These are phyloP conservation scores for Bombus pyrosoma DNA, from an alignment of 1,140 invertebrate genomes.

Conservation along the genomic window DNA sequence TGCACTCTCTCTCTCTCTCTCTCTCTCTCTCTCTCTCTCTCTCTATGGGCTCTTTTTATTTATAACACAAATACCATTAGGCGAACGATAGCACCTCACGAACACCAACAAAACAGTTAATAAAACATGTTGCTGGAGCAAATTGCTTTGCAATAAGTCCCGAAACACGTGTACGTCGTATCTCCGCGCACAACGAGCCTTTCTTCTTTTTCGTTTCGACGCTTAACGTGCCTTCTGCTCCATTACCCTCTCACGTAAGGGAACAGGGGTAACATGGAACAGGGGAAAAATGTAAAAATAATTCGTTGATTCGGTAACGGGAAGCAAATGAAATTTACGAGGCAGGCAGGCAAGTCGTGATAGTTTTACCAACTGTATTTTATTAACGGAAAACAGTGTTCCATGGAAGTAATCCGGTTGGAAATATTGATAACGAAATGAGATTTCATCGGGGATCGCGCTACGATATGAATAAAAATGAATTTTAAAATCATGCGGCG, in stretches of 20 bases:
- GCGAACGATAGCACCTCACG: not conserved
- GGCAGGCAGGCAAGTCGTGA: not conserved
- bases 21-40: too few species aligned
- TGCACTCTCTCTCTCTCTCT: too few species aligned
- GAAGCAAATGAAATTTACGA: conserved; percentile 4
- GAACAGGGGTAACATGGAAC: not conserved
- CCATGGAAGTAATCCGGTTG: not conserved
- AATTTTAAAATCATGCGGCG: not conserved
- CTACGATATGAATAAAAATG: conserved; percentile 30
- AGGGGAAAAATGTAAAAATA: conserved; percentile 7
- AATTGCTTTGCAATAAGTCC: conserved; percentile 27
- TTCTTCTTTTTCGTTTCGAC: conserved; percentile 9
- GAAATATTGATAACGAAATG: conserved; percentile 18
- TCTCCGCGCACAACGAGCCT: not conserved
- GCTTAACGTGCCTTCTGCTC: conserved; percentile 12
- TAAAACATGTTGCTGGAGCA: conserved; percentile 22
- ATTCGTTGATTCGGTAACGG: not conserved
- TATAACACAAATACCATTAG: conserved; percentile 25
- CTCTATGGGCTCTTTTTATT: not conserved
- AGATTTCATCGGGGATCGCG: conserved; percentile 1
- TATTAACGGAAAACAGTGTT: not conserved
- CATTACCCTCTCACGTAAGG: not conserved
- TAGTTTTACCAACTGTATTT: not conserved
- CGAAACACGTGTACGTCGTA: conserved; percentile 22
- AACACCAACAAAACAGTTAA: conserved; percentile 34